Base-by-base conservation (phyloP, 2,888 invertebrate species). In the Caenorhabditis angaria region DNA sequence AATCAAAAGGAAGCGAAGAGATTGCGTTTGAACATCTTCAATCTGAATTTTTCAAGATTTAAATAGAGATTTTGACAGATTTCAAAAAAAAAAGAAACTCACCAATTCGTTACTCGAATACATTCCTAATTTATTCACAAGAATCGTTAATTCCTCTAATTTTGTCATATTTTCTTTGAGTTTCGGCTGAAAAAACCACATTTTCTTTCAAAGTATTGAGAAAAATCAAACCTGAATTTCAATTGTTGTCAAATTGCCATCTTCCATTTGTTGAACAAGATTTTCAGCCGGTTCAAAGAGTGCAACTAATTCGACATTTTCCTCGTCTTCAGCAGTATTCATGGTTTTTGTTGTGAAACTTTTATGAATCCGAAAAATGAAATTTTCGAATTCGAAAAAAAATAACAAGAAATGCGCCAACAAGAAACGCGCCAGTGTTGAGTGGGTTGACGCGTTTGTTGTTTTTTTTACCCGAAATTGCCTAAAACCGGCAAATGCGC, bases 1-100 rank as follows among this genome's bases (percentile, higher is more conserved):
- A 18, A 83, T 60, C 29, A 85, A 61, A n/a, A 85, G 65, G 57
- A 72, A 83, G 10, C 66, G 78, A 12, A 85, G 63, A 0, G 84
- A 83, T 12, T 64, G 66, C 3, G 79, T 74, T 4, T 76, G 75
- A 14, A 79, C 55, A 24, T 79, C 79, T 27, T 79, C 79, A 6
- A 76, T 65, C 78, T 78, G 51, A 62, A 56, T 20, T 24, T 29
- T 24, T 56, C 48, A 22, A 12, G 29, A 60, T 27, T 32, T 20
- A 18, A 8, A 41, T 10, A 24, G 14, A 50, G n/a, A 18, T 35
- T 48, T 27, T 24, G 20, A 4, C 41, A 41, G 41, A 12, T 3
- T 41, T 18, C 32, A 32, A 32, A 32, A 32, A 8, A 28, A 54
- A 28, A 27, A 54, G 24, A 28, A 10, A 6, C 35, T 14, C 32